A percentile compares a stretch with the other conserved stretches of the same genome.
phyloP scores from a whole-genome alignment of 2,888 invertebrate species.

The Ectropis crepuscularia region DNA sequence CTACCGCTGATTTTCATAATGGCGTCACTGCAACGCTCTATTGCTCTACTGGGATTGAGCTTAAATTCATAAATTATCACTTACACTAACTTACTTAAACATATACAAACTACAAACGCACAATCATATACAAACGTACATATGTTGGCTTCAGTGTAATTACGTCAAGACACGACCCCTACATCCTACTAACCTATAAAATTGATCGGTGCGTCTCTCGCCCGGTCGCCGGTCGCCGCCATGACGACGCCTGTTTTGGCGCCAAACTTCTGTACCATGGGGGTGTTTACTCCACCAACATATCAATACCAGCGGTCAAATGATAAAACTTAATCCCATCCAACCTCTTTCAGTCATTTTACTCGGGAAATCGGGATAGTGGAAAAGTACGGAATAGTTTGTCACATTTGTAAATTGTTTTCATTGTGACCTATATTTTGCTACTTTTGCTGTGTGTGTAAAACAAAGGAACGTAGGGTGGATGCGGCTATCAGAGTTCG shows the following conservation, averaged over 20 bases:
- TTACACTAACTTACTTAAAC: too few species aligned
- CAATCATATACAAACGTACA: too few species aligned
- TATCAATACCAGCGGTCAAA: neutral
- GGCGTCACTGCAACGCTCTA: too few species aligned
- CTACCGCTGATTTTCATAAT: too few species aligned
- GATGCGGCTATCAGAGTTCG: neutral
- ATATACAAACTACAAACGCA: too few species aligned
- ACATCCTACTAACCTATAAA: conserved; percentile 44
- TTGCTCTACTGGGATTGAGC: too few species aligned
- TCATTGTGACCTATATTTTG: conserved; percentile 61
- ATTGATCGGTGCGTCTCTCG: conserved; percentile 53
- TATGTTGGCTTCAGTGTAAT: too few species aligned
- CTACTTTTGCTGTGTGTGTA: conserved; percentile 16
- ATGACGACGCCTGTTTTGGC: conserved; percentile 72
- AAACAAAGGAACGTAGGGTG: conserved; percentile 21
- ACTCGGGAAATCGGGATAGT: neutral
- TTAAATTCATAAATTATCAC: too few species aligned
- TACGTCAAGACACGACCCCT: conserved; percentile 10
- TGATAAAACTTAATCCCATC: neutral
- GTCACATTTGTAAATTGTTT: conserved; percentile 51
- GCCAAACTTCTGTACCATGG: conserved; percentile 66
- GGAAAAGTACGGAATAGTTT: neutral
- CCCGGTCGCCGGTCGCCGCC: conserved; percentile 61
- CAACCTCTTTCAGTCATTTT: neutral
- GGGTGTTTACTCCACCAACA: conserved; percentile 52